A percentile compares a stretch with the other conserved stretches of the same genome.
Evolutionary conservation across 2,797 vertebrate species (phyloP).

Genomic region (Myripristis murdjan): DNA sequence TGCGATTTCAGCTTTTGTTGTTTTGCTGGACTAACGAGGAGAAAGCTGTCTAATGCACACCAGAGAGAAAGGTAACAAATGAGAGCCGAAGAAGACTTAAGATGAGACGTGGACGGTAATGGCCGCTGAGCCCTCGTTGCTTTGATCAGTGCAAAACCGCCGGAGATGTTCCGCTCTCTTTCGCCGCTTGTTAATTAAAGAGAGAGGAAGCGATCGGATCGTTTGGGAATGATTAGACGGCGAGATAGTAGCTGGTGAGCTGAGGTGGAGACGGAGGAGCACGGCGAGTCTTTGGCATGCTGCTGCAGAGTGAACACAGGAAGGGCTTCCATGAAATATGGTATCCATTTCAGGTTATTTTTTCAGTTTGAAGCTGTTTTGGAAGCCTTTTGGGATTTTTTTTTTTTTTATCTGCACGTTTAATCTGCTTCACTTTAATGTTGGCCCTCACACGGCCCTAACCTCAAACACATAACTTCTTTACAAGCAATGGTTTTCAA

Average conservation of each 20-base stretch:
- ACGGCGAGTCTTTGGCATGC: background rate
- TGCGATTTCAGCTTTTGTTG: background rate
- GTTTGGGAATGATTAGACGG: constrained; percentile 15
- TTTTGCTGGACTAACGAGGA: background rate
- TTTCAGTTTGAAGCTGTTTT: too few species aligned
- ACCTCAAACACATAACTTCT: too few species aligned
- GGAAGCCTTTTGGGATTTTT: too few species aligned
- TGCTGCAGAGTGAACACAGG: background rate
- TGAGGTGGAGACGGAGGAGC: constrained; percentile 2
- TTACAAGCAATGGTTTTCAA: too few species aligned
- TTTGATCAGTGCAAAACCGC: constrained; percentile 42
- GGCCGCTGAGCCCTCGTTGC: constrained; percentile 9
- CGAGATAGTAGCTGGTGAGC: too few species aligned
- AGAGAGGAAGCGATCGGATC: constrained; percentile 28
- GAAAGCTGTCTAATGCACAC: too few species aligned
- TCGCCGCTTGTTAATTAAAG: constrained; percentile 44
- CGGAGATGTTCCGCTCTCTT: constrained; percentile 28
- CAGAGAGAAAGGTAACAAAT: constrained; percentile 5
- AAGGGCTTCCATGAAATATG: too few species aligned
- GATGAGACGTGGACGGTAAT: constrained; percentile 28
- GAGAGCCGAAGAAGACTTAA: constrained; percentile 9
- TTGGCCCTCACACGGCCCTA: too few species aligned
- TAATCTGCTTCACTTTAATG: too few species aligned
- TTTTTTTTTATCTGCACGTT: too few species aligned
- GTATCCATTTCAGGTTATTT: too few species aligned